Conservation (phyloP, 2,797 vertebrate genomes). For the Sebastes minor region DNA sequence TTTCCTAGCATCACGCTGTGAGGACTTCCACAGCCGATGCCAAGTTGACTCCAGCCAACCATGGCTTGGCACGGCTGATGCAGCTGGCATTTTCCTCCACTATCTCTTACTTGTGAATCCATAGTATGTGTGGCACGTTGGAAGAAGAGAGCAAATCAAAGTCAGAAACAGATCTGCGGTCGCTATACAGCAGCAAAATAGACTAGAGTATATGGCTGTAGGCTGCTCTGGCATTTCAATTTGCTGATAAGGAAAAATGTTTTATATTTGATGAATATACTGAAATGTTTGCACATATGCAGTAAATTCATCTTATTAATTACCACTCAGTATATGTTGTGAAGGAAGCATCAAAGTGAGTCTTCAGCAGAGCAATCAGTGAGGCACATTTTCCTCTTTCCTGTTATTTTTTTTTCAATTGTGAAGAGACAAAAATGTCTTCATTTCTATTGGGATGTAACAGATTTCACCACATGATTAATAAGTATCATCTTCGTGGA, state of each 20-base stretch:
- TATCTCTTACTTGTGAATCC: conserved; percentile 77
- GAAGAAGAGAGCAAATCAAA: conserved; percentile 43
- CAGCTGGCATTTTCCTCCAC: conserved; percentile 79
- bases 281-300: conserved; percentile 14
- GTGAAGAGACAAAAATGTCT: background rate
- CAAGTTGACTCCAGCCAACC: conserved; percentile 81
- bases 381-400: background rate
- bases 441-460: background rate
- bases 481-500: conserved; percentile 15
- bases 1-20: conserved; percentile 83
- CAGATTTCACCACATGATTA: conserved; percentile 24
- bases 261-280: conserved; percentile 6
- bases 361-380: conserved; percentile 8
- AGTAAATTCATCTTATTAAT: conserved; percentile 11
- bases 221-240: conserved; percentile 22
- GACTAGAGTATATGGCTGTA: background rate
- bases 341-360: conserved; percentile 15
- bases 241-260: conserved; percentile 15
- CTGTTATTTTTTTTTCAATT: conserved; percentile 1
- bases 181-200: conserved; percentile 23
- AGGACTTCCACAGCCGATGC: conserved; percentile 84
- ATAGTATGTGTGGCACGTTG: conserved; percentile 60
- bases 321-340: background rate
- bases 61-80: conserved; percentile 76
- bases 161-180: conserved; percentile 24